Percentiles rank a stretch among this genome's conserved stretches.
These are phyloP conservation scores for Gyrodactylus salaris DNA, from an alignment of 1,140 invertebrate genomes.

Conservation along the genomic window DNA sequence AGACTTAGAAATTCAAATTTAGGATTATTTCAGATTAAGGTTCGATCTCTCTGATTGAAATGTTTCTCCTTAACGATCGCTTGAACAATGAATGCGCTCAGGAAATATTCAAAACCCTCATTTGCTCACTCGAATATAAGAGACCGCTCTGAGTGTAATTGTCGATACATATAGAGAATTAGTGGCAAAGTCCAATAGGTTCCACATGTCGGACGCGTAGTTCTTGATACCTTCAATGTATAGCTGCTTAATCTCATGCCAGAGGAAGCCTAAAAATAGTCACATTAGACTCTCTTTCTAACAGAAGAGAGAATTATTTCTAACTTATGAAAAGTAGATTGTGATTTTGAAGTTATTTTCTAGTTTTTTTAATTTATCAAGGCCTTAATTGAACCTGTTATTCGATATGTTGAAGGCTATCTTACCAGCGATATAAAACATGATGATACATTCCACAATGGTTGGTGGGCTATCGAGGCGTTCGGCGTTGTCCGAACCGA, in stretches of 20 bases:
- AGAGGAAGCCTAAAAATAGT: conserved; percentile 45
- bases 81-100: too few species aligned
- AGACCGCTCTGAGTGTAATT: conserved; percentile 56
- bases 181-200: conserved; percentile 87
- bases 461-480: conserved; percentile 35
- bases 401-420: too few species aligned
- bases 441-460: conserved; percentile 55
- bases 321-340: conserved; percentile 5
- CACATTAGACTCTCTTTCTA: not conserved
- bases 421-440: conserved; percentile 53
- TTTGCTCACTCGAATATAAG: conserved; percentile 43
- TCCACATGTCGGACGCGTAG: conserved; percentile 93
- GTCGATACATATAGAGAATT: conserved; percentile 87
- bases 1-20: too few species aligned
- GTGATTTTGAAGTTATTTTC: not conserved
- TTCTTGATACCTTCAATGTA: conserved; percentile 82
- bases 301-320: conserved; percentile 10
- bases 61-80: too few species aligned
- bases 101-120: too few species aligned
- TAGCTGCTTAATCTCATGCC: conserved; percentile 88
- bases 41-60: too few species aligned
- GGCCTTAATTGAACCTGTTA: too few species aligned
- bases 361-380: too few species aligned
- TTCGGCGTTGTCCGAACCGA: conserved; percentile 36
- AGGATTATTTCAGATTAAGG: too few species aligned